These are phyloP conservation scores for Criorhina ranunculi DNA, from an alignment of 2,888 invertebrate species.

Conservation along the genomic window DNA sequence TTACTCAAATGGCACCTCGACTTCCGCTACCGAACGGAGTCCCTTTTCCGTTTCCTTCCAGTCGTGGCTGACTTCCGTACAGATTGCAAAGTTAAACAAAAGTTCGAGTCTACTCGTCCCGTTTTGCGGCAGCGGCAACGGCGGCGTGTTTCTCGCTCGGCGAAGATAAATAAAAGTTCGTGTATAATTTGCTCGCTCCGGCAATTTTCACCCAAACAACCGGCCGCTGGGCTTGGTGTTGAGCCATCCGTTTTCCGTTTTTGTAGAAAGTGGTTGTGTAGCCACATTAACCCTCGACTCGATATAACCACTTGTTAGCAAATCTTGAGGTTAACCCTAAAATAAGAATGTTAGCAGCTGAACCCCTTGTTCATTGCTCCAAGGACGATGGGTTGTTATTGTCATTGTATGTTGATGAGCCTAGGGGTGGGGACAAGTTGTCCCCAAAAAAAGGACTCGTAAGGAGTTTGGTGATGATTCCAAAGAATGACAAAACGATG, in stretches of 20 bases:
- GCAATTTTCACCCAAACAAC: constrained; percentile 43
- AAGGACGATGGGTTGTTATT: constrained; percentile 18
- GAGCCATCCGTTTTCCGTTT: constrained; percentile 62
- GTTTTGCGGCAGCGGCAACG: background rate
- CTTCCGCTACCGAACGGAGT: constrained; percentile 27
- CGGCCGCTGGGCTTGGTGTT: constrained; percentile 26
- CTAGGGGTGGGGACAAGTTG: constrained; percentile 15
- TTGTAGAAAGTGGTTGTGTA: constrained; percentile 20
- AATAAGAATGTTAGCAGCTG: constrained; percentile 39
- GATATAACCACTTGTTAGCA: constrained; percentile 64
- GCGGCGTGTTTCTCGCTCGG: constrained; percentile 6
- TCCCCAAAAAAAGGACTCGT: too few species aligned
- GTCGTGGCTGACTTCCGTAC: constrained; percentile 50
- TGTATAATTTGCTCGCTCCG: constrained; percentile 29
- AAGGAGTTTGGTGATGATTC: background rate
- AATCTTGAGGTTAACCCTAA: constrained; percentile 64
- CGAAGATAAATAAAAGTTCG: constrained; percentile 65
- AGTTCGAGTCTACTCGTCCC: constrained; percentile 40
- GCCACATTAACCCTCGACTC: constrained; percentile 42
- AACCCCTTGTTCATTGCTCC: constrained; percentile 37
- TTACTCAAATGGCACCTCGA: constrained; percentile 69
- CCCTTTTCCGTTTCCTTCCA: constrained; percentile 38
- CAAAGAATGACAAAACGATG: constrained; percentile 43
- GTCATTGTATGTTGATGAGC: constrained; percentile 37
- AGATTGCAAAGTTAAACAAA: constrained; percentile 71